Percentiles rank a stretch among this genome's conserved stretches.
These are phyloP conservation scores for Phocoena sinus DNA, from an alignment of 2,113 vertebrate species.

Conservation along the genomic window DNA sequence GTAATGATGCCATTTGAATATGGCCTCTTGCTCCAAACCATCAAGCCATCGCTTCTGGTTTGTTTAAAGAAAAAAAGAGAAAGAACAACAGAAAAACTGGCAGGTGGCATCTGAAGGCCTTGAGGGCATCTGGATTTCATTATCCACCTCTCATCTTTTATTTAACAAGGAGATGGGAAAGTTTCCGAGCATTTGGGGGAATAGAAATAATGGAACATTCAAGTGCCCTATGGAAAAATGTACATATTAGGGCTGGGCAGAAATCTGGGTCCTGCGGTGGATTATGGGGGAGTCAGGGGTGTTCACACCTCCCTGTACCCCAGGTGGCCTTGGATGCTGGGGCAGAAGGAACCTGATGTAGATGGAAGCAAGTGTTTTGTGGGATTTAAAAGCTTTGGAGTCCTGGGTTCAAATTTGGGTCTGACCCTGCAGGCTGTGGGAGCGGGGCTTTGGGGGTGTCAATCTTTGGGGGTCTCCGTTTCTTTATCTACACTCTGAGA, in stretches of 20 bases:
- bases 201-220: not conserved
- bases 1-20: conserved; percentile 60
- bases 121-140: conserved; percentile 54
- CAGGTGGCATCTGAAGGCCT: conserved; percentile 37
- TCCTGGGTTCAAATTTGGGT: not conserved
- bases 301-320: not conserved
- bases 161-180: conserved; percentile 64
- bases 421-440: not conserved
- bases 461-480: not conserved
- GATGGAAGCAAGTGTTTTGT: not conserved
- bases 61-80: not conserved
- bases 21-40: conserved; percentile 38
- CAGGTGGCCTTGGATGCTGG: not conserved
- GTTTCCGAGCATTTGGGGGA: not conserved
- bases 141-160: conserved; percentile 68
- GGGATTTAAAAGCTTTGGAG: not conserved
- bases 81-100: conserved; percentile 14
- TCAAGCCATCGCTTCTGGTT: conserved; percentile 39
- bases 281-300: not conserved
- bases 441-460: not conserved
- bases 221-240: not conserved
- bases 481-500: not conserved
- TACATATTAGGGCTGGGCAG: not conserved
- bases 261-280: not conserved
- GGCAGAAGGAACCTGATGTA: not conserved